These are phyloP conservation scores for Perca flavescens DNA, from an alignment of 2,113 vertebrate species.

Conservation along the genomic window DNA sequence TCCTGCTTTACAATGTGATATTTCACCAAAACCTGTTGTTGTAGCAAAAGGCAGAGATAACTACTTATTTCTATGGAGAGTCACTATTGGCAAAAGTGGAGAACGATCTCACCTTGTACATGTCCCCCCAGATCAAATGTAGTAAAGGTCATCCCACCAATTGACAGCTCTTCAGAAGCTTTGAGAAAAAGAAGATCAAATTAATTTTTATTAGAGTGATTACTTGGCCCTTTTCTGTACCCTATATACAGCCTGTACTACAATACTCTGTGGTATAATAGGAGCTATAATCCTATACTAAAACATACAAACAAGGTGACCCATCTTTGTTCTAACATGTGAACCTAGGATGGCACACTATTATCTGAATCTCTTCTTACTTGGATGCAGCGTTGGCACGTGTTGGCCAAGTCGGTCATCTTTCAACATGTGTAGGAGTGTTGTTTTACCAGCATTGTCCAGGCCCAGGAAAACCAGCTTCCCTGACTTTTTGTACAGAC, in stretches of 20 bases:
- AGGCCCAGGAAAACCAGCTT: constrained; percentile 97
- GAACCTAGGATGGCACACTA: not conserved
- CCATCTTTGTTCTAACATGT: not conserved
- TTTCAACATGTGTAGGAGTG: constrained; percentile 97
- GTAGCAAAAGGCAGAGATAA: not conserved
- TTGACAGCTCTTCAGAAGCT: constrained; percentile 97
- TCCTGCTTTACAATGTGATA: not conserved
- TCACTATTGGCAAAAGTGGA: not conserved
- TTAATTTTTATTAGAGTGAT: not conserved
- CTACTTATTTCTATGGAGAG: not conserved
- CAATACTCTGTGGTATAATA: too few species aligned
- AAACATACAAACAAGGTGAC: not conserved
- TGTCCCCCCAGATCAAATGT: constrained; percentile 97
- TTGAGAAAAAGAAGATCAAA: constrained; percentile 23
- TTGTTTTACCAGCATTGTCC: constrained; percentile 98
- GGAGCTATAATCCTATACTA: too few species aligned
- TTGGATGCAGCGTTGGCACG: constrained; percentile 96
- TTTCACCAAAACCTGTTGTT: not conserved
- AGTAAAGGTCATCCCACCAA: constrained; percentile 97
- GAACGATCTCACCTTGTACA: constrained; percentile 88
- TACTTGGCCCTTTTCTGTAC: not conserved
- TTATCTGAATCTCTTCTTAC: constrained; percentile 77
- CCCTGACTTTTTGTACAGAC: constrained; percentile 95
- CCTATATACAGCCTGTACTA: too few species aligned
- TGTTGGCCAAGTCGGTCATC: constrained; percentile 96